phyloP scores from a whole-genome alignment of 35 echinoderm and acorn worm species.

The Heliocidaris tuberculata region DNA sequence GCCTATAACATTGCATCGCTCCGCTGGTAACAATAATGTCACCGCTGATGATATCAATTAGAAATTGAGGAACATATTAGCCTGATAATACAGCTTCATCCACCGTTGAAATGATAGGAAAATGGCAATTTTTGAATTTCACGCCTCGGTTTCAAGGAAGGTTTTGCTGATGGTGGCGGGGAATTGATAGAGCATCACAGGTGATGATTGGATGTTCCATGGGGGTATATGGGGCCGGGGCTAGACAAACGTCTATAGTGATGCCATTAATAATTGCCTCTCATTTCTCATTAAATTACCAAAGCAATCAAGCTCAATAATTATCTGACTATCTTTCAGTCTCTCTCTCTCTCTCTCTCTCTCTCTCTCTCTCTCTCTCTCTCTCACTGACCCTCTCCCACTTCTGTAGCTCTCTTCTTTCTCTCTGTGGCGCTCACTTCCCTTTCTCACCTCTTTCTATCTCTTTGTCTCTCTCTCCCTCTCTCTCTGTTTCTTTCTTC shows the following conservation, averaged over 20 bases:
- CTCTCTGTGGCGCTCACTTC: not conserved
- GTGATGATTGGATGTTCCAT: not conserved
- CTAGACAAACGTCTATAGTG: not conserved
- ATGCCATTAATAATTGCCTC: conserved; percentile 15
- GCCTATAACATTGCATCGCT: not conserved
- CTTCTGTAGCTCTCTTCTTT: not conserved
- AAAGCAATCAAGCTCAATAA: not conserved
- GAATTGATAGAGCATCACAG: not conserved
- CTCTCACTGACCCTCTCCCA: not conserved
- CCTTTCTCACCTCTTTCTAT: not conserved
- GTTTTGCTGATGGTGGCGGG: not conserved
- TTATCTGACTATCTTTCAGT: not conserved
- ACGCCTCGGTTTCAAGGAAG: not conserved
- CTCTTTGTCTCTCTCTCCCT: not conserved
- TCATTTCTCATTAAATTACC: not conserved
- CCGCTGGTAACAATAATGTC: not conserved
- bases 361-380: not conserved
- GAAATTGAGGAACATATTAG: not conserved
- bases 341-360: not conserved
- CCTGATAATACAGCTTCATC: not conserved
- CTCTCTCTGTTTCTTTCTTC: not conserved
- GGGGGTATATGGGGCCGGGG: not conserved
- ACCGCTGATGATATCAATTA: not conserved
- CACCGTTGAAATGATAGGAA: not conserved
- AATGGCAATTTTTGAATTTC: not conserved